Evolutionary conservation across 2,113 vertebrate species (phyloP), one percentile per base, ranked within the genome.

Genomic region (Lophius piscatorius): DNA sequence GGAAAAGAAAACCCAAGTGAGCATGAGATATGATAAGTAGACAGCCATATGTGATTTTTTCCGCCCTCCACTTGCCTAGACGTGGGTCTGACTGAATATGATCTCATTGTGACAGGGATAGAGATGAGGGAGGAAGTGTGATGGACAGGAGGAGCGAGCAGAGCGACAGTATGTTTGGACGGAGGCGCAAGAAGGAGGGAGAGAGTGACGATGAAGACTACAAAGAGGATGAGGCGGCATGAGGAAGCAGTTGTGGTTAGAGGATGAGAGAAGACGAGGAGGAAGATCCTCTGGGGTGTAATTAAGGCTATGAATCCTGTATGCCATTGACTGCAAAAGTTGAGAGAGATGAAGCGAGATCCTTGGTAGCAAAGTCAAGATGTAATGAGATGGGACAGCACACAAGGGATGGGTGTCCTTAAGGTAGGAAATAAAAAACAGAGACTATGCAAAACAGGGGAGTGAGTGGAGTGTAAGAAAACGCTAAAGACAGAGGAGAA

Each of bases 231-330:
- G 29, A 28, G 63, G 24, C 11, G 33, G 64, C 57, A 57, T 38
- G 29, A 28, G 60, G 24, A 11, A 36, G 64, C 57, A 36, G 59
- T 44, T 7, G 67, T 34, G 33, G 65, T 62, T 54, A 58, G 52
- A 54, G 20, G 28, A 17, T 24, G 65, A 74, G 26, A 50, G 51
- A 26, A 50, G 29, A 58, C 6, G 62, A 67, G 48, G 52, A 47
- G 33, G 48, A 55, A 8, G 60, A 46, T 80, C 75, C 73, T 83
- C 75, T 62, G 74, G 81, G 83, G 73, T 72, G 78, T 81, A 85
- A 87, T 87, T 87, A 88, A 72, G 31, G 57, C 47, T 54, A 66
- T 29, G 57, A 70, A 76, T 76, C 49, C 60, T 63, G 64, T 74
- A 70, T 45, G 31, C 74, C 63, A 51, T 50, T 84, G 80, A 81